Evolutionary conservation across 2,113 vertebrate genomes (phyloP).

Genomic region (Petroica traversi): DNA sequence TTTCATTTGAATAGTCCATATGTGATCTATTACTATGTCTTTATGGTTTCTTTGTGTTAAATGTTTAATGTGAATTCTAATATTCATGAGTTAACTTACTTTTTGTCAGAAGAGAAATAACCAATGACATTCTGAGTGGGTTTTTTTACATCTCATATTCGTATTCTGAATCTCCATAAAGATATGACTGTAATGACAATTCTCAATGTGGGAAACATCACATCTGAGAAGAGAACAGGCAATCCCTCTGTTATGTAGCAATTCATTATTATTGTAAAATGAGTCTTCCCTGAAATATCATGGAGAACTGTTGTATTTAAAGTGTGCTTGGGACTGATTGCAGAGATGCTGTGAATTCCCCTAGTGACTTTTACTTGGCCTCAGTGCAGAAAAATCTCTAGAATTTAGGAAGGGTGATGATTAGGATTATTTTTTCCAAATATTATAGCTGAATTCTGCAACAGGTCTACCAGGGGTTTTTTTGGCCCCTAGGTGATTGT

Average conservation of each 20-base stretch:
- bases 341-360: not conserved
- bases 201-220: not conserved
- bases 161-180: not conserved
- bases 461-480: accelerated
- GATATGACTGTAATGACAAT: not conserved
- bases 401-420: not conserved
- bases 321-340: not conserved
- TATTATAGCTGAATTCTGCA: not conserved
- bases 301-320: not conserved
- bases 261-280: not conserved
- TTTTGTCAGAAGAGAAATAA: not conserved
- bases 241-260: not conserved
- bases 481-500: not conserved
- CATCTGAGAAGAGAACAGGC: not conserved
- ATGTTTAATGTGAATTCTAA: not conserved
- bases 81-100: not conserved
- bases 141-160: not conserved
- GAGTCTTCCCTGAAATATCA: not conserved
- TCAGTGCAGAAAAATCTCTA: not conserved
- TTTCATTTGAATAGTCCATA: not conserved
- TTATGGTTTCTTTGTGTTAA: not conserved
- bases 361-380: accelerated
- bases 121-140: not conserved
- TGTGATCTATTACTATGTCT: not conserved
- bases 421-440: not conserved